These are phyloP conservation scores for Papilio dardanus DNA, from an alignment of 1,140 invertebrate species.

Conservation along the genomic window DNA sequence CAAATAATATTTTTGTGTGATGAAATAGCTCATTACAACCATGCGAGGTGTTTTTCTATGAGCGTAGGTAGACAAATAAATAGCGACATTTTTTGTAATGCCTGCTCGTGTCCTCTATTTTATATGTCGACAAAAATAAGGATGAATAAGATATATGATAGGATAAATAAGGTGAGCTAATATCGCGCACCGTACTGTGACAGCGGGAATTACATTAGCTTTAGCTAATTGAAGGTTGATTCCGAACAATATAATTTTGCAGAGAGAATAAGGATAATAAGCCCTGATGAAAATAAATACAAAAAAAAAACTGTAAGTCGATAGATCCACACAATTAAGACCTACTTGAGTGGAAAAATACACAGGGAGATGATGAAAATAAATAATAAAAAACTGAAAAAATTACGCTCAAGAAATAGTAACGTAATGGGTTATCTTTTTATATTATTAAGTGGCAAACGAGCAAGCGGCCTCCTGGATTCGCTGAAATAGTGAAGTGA, in stretches of 20 bases:
- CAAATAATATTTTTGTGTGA: too few relatives aligned
- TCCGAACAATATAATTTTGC: background rate
- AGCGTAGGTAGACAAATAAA: background rate
- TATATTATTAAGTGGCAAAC: too few relatives aligned
- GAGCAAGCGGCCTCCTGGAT: too few relatives aligned
- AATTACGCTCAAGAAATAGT: too few relatives aligned
- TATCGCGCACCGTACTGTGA: background rate
- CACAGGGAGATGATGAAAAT: background rate
- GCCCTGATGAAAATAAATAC: background rate
- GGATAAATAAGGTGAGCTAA: conserved; percentile 1
- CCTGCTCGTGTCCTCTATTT: background rate
- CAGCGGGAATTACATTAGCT: background rate
- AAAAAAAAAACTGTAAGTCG: background rate
- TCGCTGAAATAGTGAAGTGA: too few relatives aligned
- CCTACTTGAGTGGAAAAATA: too few relatives aligned
- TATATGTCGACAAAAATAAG: conserved; percentile 9
- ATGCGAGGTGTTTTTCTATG: background rate
- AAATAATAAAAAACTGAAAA: background rate
- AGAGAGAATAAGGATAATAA: too few relatives aligned
- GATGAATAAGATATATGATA: background rate
- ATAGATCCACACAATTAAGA: too few relatives aligned
- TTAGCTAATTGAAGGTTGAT: background rate
- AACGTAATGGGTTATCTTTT: too few relatives aligned
- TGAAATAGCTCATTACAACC: too few relatives aligned
- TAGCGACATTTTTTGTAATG: background rate